phyloP scores from a whole-genome alignment of 2,797 vertebrate genomes.

The Anabacerthia variegaticeps region DNA sequence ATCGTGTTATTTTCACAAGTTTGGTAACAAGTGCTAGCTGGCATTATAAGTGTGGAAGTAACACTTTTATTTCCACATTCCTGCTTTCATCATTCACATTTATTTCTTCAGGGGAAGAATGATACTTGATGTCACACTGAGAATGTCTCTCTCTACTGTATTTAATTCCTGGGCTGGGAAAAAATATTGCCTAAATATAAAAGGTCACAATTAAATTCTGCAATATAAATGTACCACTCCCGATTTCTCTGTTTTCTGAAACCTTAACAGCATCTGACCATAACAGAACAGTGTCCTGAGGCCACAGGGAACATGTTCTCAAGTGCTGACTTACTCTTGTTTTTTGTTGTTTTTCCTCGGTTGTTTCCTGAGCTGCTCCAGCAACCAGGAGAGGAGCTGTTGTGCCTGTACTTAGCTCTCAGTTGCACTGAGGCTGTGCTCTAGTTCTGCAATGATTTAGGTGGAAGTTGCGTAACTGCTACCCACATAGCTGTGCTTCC shows the following conservation, averaged over 20 bases:
- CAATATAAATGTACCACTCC: not conserved
- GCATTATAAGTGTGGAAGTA: conserved; percentile 45
- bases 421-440: not conserved
- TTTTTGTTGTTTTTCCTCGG: not conserved
- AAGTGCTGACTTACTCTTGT: not conserved
- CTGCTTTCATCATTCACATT: conserved; percentile 59
- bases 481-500: not conserved
- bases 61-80: conserved; percentile 67
- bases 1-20: conserved; percentile 64
- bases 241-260: not conserved
- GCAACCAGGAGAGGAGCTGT: conserved; percentile 29
- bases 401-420: not conserved
- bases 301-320: conserved; percentile 16
- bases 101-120: conserved; percentile 48
- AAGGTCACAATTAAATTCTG: conserved; percentile 40
- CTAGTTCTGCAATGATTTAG: not conserved
- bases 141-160: conserved; percentile 17
- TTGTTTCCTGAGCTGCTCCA: not conserved
- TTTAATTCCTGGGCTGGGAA: conserved; percentile 36
- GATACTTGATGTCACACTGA: conserved; percentile 37
- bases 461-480: not conserved
- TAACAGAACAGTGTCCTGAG: conserved; percentile 4
- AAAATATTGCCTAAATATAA: not conserved
- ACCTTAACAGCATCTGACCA: conserved; percentile 12
- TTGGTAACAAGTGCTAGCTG: conserved; percentile 36